These are phyloP conservation scores for Nansenia antarctica DNA, from an alignment of 2,113 vertebrate genomes.

Conservation along the genomic window DNA sequence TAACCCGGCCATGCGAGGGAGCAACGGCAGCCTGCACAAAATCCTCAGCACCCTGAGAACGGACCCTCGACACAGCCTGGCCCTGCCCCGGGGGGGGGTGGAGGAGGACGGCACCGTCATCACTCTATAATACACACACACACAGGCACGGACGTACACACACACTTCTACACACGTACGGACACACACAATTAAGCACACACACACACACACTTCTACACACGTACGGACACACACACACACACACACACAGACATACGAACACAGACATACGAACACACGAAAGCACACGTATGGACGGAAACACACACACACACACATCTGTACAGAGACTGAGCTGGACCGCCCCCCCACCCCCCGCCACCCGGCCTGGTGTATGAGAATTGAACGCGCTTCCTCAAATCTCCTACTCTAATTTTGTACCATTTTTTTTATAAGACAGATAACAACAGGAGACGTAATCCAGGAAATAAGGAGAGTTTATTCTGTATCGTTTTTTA, in stretches of 20 bases:
- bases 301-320: no score
- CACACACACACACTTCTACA: no score
- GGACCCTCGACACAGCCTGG: slow-evolving; percentile 92
- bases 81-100: slow-evolving; percentile 89
- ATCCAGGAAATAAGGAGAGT: slow-evolving; percentile 38
- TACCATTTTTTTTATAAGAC: slow-evolving; percentile 32
- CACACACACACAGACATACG: slow-evolving; percentile 1
- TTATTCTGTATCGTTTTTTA: slow-evolving; percentile 54
- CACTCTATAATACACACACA: slow-evolving; percentile 83
- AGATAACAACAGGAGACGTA: slow-evolving; percentile 40
- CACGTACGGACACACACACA: slow-evolving; percentile 61
- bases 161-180: slow-evolving; percentile 44
- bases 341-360: no score
- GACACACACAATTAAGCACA: no score
- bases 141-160: background rate
- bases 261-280: no score
- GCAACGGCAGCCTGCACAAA: slow-evolving; percentile 90
- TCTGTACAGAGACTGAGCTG: slow-evolving; percentile 73
- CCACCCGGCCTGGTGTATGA: slow-evolving; percentile 48
- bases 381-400: slow-evolving; percentile 36
- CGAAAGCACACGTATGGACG: no score
- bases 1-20: slow-evolving; percentile 80
- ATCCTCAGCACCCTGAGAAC: slow-evolving; percentile 91
- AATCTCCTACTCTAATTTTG: slow-evolving; percentile 44
- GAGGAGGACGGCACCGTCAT: slow-evolving; percentile 96